Conservation (phyloP, 23 tunicate genomes). For the Diplosoma virens region DNA sequence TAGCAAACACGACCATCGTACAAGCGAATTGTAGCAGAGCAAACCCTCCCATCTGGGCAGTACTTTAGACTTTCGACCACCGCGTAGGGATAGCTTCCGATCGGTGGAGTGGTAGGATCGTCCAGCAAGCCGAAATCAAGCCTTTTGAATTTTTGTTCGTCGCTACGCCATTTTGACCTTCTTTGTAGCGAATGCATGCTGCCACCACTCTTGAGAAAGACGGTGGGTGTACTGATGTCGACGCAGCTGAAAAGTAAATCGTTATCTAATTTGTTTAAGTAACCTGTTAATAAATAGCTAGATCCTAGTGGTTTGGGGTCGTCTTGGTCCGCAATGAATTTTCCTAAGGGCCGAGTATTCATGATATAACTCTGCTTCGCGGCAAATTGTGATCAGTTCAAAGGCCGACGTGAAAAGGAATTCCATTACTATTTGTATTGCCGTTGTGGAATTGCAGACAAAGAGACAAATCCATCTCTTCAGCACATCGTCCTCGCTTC, state of each 20-base stretch:
- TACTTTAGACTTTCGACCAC: neutral
- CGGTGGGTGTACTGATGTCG: neutral
- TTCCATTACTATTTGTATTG: neutral
- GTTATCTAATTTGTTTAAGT: neutral
- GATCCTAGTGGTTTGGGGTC: neutral
- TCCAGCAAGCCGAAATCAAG: neutral
- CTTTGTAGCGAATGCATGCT: neutral
- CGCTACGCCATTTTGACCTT: neutral
- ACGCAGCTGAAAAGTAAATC: neutral
- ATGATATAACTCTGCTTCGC: conserved; percentile 14
- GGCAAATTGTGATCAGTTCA: neutral
- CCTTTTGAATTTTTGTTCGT: neutral
- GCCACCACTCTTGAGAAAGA: conserved; percentile 8
- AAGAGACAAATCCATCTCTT: neutral
- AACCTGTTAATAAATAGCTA: neutral
- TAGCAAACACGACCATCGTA: neutral
- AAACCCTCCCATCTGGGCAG: neutral
- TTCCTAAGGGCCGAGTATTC: neutral
- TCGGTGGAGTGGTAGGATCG: neutral
- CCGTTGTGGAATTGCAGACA: neutral
- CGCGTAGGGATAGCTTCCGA: conserved; percentile 5
- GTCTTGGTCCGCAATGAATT: neutral
- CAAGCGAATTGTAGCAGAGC: neutral
- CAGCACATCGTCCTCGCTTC: neutral
- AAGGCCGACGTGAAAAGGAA: neutral